These are phyloP conservation scores for Platysteira castanea DNA, from an alignment of 2,113 vertebrate genomes.

Conservation along the genomic window DNA sequence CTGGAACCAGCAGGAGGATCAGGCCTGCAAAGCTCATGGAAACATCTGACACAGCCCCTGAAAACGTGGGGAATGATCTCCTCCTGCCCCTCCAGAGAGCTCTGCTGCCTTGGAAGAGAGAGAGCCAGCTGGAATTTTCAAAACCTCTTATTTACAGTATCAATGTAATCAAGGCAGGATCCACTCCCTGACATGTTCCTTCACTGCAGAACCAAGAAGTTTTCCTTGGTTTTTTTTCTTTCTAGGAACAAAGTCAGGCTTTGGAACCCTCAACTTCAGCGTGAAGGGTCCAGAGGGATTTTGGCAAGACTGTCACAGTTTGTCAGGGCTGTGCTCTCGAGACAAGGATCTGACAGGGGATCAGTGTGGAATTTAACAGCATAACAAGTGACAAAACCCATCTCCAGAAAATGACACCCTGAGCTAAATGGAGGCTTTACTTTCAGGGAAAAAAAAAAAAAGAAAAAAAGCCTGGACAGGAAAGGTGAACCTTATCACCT, in stretches of 20 bases:
- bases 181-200: background rate
- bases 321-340: background rate
- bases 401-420: background rate
- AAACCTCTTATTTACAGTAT: background rate
- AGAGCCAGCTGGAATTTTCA: background rate
- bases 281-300: background rate
- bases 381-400: background rate
- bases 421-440: background rate
- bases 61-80: rapidly evolving
- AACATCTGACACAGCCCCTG: background rate
- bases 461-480: background rate
- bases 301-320: background rate
- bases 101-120: background rate
- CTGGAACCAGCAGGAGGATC: background rate
- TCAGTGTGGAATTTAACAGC: background rate
- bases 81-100: background rate
- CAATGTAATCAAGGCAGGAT: background rate
- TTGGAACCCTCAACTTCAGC: background rate
- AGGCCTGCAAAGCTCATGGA: background rate
- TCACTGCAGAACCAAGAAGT: background rate
- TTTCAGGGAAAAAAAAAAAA: background rate
- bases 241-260: background rate
- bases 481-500: background rate
- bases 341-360: background rate
- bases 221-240: background rate